Evolutionary conservation across 2,888 invertebrate genomes (phyloP), one percentile per base, ranked within the genome.

Genomic region (Bedellia somnulentella): DNA sequence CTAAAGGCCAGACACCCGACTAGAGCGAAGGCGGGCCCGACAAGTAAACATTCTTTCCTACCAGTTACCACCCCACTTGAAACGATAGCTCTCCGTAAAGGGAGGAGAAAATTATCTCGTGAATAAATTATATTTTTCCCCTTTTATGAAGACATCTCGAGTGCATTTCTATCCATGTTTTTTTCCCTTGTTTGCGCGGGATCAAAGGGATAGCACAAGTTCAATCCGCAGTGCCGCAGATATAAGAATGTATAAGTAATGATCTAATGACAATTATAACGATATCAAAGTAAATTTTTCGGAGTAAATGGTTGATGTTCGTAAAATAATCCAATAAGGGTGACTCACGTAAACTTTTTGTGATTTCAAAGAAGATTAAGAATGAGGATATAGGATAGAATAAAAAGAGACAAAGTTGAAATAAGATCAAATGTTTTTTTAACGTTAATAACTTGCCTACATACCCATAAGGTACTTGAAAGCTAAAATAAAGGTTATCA

Each of bases 121-220:
- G 73, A 75, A 75, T 75, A 75, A 75, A 73, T 75, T 71, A 75
- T 71, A 70, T 70, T 68, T 62, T 58, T 57, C 60, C 54, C 67
- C 67, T 60, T 66, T 70, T 67, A 73, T 71, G 62, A 73, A 73
- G 73, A 71, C 68, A 60, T 60, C 53, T 64, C 58, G 61, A 73
- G 68, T 75, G 71, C 73, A 70, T 73, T 75, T 71, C 62, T 58
- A 60, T 60, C 57, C 62, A 56, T 57, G 43, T 62, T 68, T 67
- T 62, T 61, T 57, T 58, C 52, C 45, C 52, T 57, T 57, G 54
- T 60, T 59, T 52, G 53, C 46, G 52, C 56, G 49, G 62, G 66
- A 71, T 73, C 73, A 73, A 75, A 71, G 68, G 50, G 63, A 51
- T 63, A 48, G 56, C 55, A 54, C 57, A 60, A 62, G 67, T 68